Conservation (phyloP, 2,797 vertebrate species). For the Cossypha niveicapilla region DNA sequence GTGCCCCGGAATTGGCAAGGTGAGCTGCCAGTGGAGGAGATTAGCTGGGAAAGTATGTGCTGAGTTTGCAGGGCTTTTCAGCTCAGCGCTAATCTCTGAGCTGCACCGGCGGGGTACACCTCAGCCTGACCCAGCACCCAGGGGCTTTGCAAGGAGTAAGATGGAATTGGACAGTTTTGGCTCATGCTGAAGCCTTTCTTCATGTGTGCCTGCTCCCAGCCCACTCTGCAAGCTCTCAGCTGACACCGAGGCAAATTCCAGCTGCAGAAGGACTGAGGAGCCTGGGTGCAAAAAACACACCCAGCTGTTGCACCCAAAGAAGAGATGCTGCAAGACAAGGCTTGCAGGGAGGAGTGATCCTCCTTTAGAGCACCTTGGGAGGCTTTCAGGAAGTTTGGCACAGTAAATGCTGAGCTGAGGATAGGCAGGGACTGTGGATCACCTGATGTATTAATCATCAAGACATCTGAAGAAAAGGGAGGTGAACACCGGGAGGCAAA, state of each 20-base stretch:
- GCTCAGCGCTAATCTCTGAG: slow-evolving; percentile 20
- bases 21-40: slow-evolving; percentile 38
- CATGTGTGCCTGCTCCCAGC: neutral
- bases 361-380: slow-evolving; percentile 5
- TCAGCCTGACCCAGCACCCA: neutral
- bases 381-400: neutral
- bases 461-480: neutral
- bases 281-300: neutral
- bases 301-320: neutral
- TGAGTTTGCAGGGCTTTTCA: slow-evolving; percentile 45
- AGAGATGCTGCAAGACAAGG: slow-evolving; percentile 37
- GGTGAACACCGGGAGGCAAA: neutral
- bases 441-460: neutral
- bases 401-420: neutral
- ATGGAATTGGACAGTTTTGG: neutral
- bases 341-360: slow-evolving; percentile 14
- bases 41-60: slow-evolving; percentile 55
- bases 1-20: neutral
- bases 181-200: neutral
- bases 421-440: neutral
- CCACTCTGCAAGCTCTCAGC: neutral
- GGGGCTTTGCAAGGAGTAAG: neutral
- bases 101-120: neutral
- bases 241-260: neutral
- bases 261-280: neutral